phyloP scores from a whole-genome alignment of 2,113 vertebrate species.

The Actinemys pallida region DNA sequence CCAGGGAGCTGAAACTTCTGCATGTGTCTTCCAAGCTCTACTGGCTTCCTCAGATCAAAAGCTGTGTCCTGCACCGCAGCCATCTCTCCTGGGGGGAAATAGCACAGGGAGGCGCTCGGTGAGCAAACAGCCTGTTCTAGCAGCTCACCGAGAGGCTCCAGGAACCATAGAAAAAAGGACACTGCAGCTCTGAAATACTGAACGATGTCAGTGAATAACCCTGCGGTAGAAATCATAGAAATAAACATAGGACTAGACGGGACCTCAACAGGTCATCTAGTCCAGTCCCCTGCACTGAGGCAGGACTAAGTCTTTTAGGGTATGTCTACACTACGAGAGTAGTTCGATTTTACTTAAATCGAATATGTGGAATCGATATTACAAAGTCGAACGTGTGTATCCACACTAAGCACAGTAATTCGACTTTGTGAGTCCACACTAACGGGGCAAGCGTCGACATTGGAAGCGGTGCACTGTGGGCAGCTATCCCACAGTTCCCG shows the following conservation, averaged over 20 bases:
- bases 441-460: too few relatives aligned
- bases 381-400: too few relatives aligned
- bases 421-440: too few relatives aligned
- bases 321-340: too few relatives aligned
- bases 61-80: constrained; percentile 83
- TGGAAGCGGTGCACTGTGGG: too few relatives aligned
- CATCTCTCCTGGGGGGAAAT: constrained; percentile 84
- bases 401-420: too few relatives aligned
- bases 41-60: constrained; percentile 88
- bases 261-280: too few relatives aligned
- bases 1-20: constrained; percentile 82
- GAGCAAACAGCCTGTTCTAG: neutral
- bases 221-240: neutral
- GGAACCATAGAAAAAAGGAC: neutral
- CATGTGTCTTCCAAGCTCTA: constrained; percentile 86
- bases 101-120: neutral
- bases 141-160: neutral
- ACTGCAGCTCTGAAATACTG: neutral
- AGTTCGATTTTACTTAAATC: too few relatives aligned
- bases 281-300: neutral
- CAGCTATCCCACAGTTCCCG: too few relatives aligned
- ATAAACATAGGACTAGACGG: too few relatives aligned
- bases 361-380: too few relatives aligned
- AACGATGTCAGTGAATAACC: neutral
- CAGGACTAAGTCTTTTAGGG: neutral